Percentiles rank a stretch among this genome's conserved stretches.
phyloP scores from a whole-genome alignment of 2,113 vertebrate genomes.

The Eira barbara region DNA sequence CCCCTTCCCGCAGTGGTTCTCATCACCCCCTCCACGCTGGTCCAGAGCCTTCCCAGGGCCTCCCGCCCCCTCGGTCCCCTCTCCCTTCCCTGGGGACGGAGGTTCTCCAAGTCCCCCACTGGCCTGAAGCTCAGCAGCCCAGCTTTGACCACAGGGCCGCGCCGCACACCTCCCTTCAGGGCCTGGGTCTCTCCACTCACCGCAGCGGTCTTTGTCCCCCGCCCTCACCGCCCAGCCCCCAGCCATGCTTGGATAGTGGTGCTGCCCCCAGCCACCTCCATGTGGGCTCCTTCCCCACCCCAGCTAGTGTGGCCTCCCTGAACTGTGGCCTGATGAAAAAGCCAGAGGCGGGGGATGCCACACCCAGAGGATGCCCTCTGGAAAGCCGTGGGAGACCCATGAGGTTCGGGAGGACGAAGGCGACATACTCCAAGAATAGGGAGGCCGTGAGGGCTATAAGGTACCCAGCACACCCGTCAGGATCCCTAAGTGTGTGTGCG shows the following conservation, averaged over 20 bases:
- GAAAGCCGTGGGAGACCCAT: background rate
- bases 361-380: background rate
- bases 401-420: background rate
- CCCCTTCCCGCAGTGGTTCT: background rate
- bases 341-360: background rate
- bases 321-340: background rate
- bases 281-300: too few relatives aligned
- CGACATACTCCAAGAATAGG: background rate
- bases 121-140: background rate
- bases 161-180: too few relatives aligned
- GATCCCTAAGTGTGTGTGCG: too few relatives aligned
- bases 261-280: rapidly evolving
- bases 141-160: background rate
- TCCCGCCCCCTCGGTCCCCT: background rate
- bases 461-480: background rate
- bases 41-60: background rate
- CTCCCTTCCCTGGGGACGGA: too few relatives aligned
- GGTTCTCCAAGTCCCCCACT: background rate
- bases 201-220: background rate
- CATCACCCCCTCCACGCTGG: background rate
- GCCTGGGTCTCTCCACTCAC: background rate
- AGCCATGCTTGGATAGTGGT: background rate
- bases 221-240: background rate
- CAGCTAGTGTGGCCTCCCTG: background rate
- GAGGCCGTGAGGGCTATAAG: too few relatives aligned